Conservation (phyloP, 2,113 vertebrate genomes). For the Rhineura floridana region DNA sequence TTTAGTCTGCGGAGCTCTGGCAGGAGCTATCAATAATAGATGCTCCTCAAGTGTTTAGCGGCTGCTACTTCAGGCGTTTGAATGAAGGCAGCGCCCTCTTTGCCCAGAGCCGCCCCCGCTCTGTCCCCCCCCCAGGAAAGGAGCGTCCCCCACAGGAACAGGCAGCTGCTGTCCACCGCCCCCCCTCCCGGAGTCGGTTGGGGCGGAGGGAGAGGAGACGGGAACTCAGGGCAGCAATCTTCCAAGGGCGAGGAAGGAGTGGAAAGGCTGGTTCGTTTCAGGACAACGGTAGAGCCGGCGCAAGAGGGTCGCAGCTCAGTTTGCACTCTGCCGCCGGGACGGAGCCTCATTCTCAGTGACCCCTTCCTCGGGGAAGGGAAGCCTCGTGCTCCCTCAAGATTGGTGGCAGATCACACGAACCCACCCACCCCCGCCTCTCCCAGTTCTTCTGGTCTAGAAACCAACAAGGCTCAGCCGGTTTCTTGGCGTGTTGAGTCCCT, state of each 20-base stretch:
- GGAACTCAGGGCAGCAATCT: background rate
- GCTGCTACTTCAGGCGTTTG: constrained; percentile 56
- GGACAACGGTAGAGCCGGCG: background rate
- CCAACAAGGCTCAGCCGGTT: background rate
- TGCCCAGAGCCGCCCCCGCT: constrained; percentile 9
- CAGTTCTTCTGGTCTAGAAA: background rate
- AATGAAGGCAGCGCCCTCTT: constrained; percentile 10
- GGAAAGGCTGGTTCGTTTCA: background rate
- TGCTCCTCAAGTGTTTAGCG: constrained; percentile 73
- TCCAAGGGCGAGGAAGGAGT: background rate
- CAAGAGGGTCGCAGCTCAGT: background rate
- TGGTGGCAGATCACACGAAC: background rate
- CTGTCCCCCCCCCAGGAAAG: background rate
- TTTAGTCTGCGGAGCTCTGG: constrained; percentile 73
- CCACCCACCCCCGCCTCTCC: background rate
- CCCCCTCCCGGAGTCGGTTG: background rate
- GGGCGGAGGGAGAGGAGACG: background rate
- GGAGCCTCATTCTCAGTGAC: background rate
- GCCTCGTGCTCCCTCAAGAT: background rate
- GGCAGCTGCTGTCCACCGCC: background rate
- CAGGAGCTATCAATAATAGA: constrained; percentile 81
- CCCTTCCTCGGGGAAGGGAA: background rate
- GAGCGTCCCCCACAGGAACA: background rate
- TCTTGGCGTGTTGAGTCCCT: background rate
- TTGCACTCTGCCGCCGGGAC: background rate